Evolutionary conservation across 2,888 invertebrate species (phyloP).

Genomic region (Spilarctia lutea): DNA sequence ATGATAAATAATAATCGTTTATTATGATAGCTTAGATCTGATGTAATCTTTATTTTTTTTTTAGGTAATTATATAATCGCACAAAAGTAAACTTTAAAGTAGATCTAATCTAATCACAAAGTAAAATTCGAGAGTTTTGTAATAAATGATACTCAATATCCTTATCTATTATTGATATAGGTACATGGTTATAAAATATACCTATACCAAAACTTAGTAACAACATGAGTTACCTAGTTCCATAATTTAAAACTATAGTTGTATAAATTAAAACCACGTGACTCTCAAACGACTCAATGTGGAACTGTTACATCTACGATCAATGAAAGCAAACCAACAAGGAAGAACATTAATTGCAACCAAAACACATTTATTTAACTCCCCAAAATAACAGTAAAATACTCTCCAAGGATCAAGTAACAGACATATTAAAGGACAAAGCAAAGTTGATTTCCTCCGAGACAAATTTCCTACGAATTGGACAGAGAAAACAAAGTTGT

Average conservation of each 20-base stretch:
- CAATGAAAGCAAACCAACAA: neutral
- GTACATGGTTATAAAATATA: neutral
- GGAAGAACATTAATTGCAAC: neutral
- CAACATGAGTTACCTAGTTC: neutral
- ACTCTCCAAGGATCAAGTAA: conserved; percentile 17
- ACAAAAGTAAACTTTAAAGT: neutral
- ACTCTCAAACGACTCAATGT: neutral
- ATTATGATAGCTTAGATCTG: no score
- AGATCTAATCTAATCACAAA: neutral
- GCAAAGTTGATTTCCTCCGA: conserved; percentile 33
- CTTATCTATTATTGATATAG: neutral
- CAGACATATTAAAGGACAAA: conserved; percentile 25
- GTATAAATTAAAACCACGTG: neutral
- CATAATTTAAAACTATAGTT: neutral
- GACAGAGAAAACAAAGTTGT: conserved; percentile 23
- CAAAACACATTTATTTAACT: conserved; percentile 7
- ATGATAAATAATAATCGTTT: no score
- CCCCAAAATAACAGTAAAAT: conserved; percentile 17
- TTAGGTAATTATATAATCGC: neutral
- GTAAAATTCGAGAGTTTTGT: neutral
- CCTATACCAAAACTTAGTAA: neutral
- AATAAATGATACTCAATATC: neutral
- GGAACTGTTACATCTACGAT: neutral
- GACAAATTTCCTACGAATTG: conserved; percentile 22
- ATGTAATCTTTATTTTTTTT: neutral